Base-by-base conservation (phyloP, 2,797 vertebrate species). In the Threskiornis aethiopicus region DNA sequence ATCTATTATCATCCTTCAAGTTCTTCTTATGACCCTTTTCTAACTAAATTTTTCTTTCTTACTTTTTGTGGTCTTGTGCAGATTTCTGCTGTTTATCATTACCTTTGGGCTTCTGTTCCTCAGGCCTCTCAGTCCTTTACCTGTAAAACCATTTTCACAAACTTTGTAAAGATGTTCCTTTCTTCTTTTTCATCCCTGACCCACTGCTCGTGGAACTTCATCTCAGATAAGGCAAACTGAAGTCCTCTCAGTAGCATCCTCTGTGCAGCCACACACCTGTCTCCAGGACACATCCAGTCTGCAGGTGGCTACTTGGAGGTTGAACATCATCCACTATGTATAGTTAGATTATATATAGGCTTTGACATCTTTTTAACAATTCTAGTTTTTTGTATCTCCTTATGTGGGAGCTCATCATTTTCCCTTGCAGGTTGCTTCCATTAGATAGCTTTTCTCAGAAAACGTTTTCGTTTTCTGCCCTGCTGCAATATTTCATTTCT, bases 331-430 rank as follows among this genome's bases (percentile, higher is more conserved):
- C 47, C 24, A 39, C 44, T 37, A 33, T 37, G 4, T 31, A 37
- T 3, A 2, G 0, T 16, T 55, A 44, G 16, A 39, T 31, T 67
- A 19, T 15, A 11, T n/a, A 37, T 64, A 1, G 3, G 7, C 9
- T 75, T 79, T 35, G 35, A 59, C 7, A 18, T 28, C 14, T 82
- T 76, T 84, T 59, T 1, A 21, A 42, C 17, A 61, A 17, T 33
- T 67, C 15, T 39, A 70, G 18, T 13, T 41, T 83, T 86, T 87
- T 67, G 10, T 46, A 22, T 29, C 7, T 73, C n/a, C 19, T 72
- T n/a, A 51, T 7, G 4, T 31, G 6, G 10, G 35, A 84, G 5
- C 3, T 21, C 5, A 2, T 70, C 10, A 54, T 8, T 46, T 78
- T 61, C 13, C 35, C 39, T 71, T 58, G 47, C 21, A 78, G 29